Evolutionary conservation across 2,797 vertebrate species (phyloP), one percentile per base, ranked within the genome.

Genomic region (Corythornis leucogaster): DNA sequence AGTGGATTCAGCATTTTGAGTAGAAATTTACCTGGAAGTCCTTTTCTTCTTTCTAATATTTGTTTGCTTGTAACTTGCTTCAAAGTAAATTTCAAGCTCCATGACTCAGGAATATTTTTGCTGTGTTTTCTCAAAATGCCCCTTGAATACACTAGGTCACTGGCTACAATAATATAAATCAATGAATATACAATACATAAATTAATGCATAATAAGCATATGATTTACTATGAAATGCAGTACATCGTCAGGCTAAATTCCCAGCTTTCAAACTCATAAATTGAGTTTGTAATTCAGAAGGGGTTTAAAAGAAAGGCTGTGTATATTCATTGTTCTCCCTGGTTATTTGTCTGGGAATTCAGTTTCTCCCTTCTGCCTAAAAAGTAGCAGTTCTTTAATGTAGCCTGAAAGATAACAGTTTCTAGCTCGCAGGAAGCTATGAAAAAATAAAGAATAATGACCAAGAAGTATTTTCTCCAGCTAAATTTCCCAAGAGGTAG

Each of bases 281-380:
- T 74, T 88, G 61, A 80, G 74, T 93, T 89, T 70, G 79, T 83
- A 84, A 64, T 90, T 88, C 90, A 86, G 45, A 26, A 76, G 57
- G 84, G 68, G 7, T 76, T 90, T 93, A 74, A 90, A 80, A 77
- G 67, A 67, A 77, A 85, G 53, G 33, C 38, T 91, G 31, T 91
- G 22, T 87, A 89, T 94, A 92, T 94, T 91, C 63, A 73, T 91
- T 91, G 48, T 86, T 94, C 45, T 87, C 35, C 43, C 57, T 54
- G 59, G 63, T 94, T 96, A 94, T 93, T 91, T 94, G 76, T 76
- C 48, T 95, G 92, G 94, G 83, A 94, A 94, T 94, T 76, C 15
- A 31, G 28, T 76, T 67, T 16, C 55, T 92, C 89, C 87, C 90
- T 80, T 75, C 61, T 93, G 86, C 55, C 77, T 76, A 50, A 85